A percentile compares a stretch with the other conserved stretches of the same genome.
Conservation (phyloP, 2,797 vertebrate species). For the Oreonectes daqikongensis region DNA sequence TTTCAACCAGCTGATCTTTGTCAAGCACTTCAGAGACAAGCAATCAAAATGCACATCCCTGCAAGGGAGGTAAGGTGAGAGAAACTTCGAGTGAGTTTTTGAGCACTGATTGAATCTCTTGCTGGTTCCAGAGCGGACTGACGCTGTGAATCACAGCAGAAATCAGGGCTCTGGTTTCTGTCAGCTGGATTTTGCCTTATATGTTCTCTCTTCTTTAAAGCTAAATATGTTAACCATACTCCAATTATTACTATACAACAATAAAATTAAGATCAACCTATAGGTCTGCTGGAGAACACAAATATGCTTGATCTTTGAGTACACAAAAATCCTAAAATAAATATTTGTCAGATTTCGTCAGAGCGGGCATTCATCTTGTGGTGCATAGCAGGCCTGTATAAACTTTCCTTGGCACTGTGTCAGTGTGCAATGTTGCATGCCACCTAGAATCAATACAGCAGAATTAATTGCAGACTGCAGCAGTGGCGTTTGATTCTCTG, state of each 20-base stretch:
- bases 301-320: neutral
- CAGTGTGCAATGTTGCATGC: constrained; percentile 19
- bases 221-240: constrained; percentile 28
- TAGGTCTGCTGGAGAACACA: constrained; percentile 8
- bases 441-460: constrained; percentile 34
- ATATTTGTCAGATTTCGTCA: constrained; percentile 2
- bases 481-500: neutral
- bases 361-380: constrained; percentile 11
- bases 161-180: neutral
- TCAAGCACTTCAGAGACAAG: neutral
- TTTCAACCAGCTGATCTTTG: no score
- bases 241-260: constrained; percentile 16
- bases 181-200: neutral
- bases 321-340: constrained; percentile 12
- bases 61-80: neutral
- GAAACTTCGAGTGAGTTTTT: neutral
- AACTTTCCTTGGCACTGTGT: constrained; percentile 15
- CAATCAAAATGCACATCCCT: neutral
- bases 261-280: neutral
- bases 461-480: constrained; percentile 36
- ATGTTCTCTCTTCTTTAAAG: constrained; percentile 18
- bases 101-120: neutral
- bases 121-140: neutral
- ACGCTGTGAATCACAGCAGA: constrained; percentile 16
- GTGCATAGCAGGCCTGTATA: constrained; percentile 9